Base-by-base conservation (phyloP, 2,113 vertebrate species). In the human region DNA sequence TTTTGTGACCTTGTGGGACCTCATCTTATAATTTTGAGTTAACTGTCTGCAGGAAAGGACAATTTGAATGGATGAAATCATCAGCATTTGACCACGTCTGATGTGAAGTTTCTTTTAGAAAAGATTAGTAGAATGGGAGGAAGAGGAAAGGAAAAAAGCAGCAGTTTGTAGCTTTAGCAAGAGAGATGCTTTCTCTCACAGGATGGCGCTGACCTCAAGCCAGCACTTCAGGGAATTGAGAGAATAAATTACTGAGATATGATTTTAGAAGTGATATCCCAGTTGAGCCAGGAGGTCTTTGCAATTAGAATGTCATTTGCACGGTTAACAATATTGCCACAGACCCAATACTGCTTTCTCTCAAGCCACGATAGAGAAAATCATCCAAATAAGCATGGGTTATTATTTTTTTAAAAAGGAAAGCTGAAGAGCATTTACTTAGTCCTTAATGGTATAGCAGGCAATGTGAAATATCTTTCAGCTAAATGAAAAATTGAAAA, bases 401-500 rank as follows among this genome's bases (percentile, higher is more conserved):
- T 97, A 87, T 94, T 92, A 94, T 64, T 94, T 97, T 95, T 97
- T 95, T 87, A 55, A 93, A 93, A 97, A 89, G 61, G 64, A 94
- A 95, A 85, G 59, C 83, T 92, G 90, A 97, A 93, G 88, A 97
- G 79, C 92, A 96, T 97, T 97, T 96, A 97, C 90, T 97, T 98
- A 96, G 89, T 81, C 91, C 92, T 97, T 96, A 97, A 87, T 92
- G 82, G 76, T 96, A 10, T 81, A 97, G 86, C 57, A 94, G 78
- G 96, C 91, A 96, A 97, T 97, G 81, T 92, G 85, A 45, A 97
- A 97, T 97, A 95, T 94, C 85, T 97, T 97, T 97, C 94, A 97
- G 96, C 81, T 96, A 97, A 97, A 97, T 97, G 96, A 98, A 97
- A 98, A 97, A 97, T 97, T 97, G 96, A 87, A 97, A 97, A 85